Evolutionary conservation across 2,888 invertebrate species (phyloP), one percentile per base, ranked within the genome.

Genomic region (Digitonthophagus gazella): DNA sequence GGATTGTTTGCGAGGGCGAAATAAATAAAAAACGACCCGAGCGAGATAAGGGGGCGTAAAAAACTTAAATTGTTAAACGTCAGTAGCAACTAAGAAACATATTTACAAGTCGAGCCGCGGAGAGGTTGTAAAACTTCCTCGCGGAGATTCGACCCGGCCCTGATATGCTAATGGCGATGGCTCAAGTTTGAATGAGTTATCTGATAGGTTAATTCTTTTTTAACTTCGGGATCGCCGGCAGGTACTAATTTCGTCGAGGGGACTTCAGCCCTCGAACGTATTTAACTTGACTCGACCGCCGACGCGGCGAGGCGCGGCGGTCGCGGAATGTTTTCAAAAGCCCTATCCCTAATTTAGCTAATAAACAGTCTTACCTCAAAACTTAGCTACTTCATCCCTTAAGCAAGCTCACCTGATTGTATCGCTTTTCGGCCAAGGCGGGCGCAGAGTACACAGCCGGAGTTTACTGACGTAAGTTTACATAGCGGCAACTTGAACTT

Each of bases 351-450:
- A 67, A 70, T 70, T 77, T 78, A 77, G 73, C 76, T 78, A 78
- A 79, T 78, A 79, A 78, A 79, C 77, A 78, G 76, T 76, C 75
- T 76, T 76, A 76, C 75, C 75, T 76, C 76, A 77, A 78, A 77
- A 78, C 74, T 77, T 77, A 74, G 74, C 73, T 74, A 74, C 73
- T 78, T 78, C 75, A 77, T 77, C 78, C 77, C 76, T 76, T 77
- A 75, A 77, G 77, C 76, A 78, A 78, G 77, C 74, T 73, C 65
- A 77, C 76, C 78, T 79, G 79, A 79, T 79, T 79, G 78, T 79
- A 79, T 79, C 78, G 78, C 78, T 74, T 75, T 76, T 77, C 76
- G 75, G 70, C 76, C 77, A 76, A 75, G 75, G 75, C 76, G 74
- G 76, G 73, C 70, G 75, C 72, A 76, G 75, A 74, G 75, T 76